phyloP scores from a whole-genome alignment of 2,888 invertebrate genomes.

The Teleiodes luculella region DNA sequence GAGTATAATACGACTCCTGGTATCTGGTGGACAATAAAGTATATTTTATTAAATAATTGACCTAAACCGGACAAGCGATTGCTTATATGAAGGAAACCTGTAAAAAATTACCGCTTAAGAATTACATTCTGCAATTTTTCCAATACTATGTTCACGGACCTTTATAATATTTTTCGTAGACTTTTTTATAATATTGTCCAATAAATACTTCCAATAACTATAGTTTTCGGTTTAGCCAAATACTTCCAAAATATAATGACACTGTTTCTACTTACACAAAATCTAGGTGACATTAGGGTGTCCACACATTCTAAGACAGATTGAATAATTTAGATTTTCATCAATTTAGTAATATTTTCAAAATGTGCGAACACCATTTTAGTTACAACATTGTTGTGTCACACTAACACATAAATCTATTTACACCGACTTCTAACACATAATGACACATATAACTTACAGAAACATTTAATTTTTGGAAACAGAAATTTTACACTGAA shows the following conservation, averaged over 20 bases:
- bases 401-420: slow-evolving; percentile 23
- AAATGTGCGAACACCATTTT: background rate
- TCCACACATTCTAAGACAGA: background rate
- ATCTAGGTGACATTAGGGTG: background rate
- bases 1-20: too few relatives aligned
- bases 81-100: too few relatives aligned
- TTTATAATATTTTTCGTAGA: too few relatives aligned
- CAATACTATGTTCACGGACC: too few relatives aligned
- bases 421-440: slow-evolving; percentile 23
- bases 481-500: slow-evolving; percentile 22
- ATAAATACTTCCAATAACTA: slow-evolving; percentile 18
- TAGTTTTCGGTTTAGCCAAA: background rate
- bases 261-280: background rate
- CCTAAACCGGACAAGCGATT: too few relatives aligned
- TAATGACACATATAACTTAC: slow-evolving; percentile 24
- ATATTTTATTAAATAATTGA: too few relatives aligned
- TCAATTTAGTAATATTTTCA: background rate
- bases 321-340: background rate
- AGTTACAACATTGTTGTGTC: slow-evolving; percentile 4
- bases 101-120: too few relatives aligned
- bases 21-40: too few relatives aligned
- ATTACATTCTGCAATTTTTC: too few relatives aligned
- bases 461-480: slow-evolving; percentile 23
- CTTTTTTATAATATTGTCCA: slow-evolving; percentile 14
- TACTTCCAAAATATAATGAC: background rate